These are phyloP conservation scores for Microcebus tavaratra DNA, from an alignment of 2,113 vertebrate genomes.

Conservation along the genomic window DNA sequence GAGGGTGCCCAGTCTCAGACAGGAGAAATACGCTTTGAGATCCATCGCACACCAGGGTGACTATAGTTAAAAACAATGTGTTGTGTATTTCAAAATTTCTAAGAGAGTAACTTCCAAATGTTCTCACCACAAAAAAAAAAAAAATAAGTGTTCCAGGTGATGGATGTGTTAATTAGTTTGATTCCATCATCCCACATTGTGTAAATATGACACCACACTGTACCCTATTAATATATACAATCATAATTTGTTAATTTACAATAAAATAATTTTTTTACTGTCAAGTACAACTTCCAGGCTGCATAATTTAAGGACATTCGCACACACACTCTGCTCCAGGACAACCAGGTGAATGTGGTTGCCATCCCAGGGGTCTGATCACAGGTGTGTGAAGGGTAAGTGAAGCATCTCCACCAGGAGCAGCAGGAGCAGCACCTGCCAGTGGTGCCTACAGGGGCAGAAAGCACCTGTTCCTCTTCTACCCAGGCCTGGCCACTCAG, in stretches of 20 bases:
- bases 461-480: background rate
- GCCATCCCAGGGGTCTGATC: fast-evolving
- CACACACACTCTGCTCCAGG: background rate
- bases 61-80: background rate
- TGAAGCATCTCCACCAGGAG: background rate
- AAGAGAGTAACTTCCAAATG: background rate
- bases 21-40: background rate
- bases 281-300: background rate
- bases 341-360: no score
- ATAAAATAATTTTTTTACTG: background rate
- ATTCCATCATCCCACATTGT: background rate
- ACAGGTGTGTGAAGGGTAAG: background rate
- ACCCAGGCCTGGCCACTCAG: fast-evolving
- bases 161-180: background rate
- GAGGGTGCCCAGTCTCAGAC: background rate
- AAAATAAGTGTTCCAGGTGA: background rate
- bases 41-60: background rate
- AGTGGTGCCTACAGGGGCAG: no score
- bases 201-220: background rate
- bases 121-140: background rate
- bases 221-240: background rate
- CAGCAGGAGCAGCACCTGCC: background rate
- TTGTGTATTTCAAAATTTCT: background rate
- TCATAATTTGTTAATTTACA: background rate
- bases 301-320: background rate